Percentiles rank a stretch among this genome's conserved stretches.
Evolutionary conservation across 2,113 vertebrate genomes (phyloP).

Genomic region (Hydropotes inermis): DNA sequence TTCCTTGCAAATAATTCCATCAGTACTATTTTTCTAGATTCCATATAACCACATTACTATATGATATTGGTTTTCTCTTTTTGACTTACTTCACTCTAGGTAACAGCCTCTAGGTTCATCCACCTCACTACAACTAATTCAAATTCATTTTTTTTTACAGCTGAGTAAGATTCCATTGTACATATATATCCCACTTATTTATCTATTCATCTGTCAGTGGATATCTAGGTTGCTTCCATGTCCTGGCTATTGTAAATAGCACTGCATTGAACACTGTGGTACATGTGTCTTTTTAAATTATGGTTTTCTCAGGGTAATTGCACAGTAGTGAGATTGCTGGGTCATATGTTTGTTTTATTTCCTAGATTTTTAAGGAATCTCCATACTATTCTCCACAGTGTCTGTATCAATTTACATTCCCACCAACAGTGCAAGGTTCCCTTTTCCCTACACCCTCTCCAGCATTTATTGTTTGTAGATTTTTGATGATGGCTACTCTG

Average conservation of each 20-base stretch:
- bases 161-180: neutral
- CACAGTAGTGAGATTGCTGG: neutral
- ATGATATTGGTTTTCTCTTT: neutral
- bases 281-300: neutral
- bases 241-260: neutral
- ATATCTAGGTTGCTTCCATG: neutral
- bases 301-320: neutral
- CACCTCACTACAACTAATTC: neutral
- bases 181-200: neutral
- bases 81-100: neutral
- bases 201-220: neutral
- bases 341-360: neutral
- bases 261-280: neutral
- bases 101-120: neutral
- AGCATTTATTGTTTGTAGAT: neutral
- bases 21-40: neutral
- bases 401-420: neutral
- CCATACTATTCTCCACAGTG: neutral
- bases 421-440: neutral
- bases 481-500: neutral
- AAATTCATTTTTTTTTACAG: neutral
- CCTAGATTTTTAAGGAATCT: neutral
- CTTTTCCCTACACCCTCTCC: neutral
- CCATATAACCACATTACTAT: accelerated
- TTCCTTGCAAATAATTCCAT: neutral